These are phyloP conservation scores for Hydractinia echinata DNA, from an alignment of 30 jellyfish, hydroid and myxozoan species.

Conservation along the genomic window DNA sequence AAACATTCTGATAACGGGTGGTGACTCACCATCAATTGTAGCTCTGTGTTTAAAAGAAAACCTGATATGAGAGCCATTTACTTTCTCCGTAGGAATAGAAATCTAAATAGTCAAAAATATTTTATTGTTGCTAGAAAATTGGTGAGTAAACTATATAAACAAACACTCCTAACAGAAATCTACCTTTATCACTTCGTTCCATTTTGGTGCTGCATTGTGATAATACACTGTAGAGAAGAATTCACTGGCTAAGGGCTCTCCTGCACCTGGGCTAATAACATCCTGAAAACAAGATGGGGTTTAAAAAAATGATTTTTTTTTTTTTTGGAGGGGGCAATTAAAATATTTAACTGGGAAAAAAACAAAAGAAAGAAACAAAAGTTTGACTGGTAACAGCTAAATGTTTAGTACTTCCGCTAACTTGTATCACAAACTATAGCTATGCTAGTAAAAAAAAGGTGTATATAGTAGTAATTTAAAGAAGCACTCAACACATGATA, in stretches of 20 bases:
- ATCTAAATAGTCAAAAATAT: slow-evolving; percentile 28
- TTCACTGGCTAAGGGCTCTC: slow-evolving; percentile 63
- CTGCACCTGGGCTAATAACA: slow-evolving; percentile 84
- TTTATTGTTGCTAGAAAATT: neutral
- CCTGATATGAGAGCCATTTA: slow-evolving; percentile 72
- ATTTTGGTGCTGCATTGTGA: slow-evolving; percentile 83
- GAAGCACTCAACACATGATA: too few relatives aligned
- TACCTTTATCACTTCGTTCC: slow-evolving; percentile 92
- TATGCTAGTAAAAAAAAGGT: too few relatives aligned
- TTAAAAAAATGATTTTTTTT: neutral
- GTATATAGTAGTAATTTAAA: too few relatives aligned
- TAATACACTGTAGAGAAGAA: slow-evolving; percentile 75
- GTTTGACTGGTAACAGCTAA: too few relatives aligned
- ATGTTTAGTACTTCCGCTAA: too few relatives aligned
- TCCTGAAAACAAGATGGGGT: slow-evolving; percentile 24
- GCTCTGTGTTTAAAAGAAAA: slow-evolving; percentile 94
- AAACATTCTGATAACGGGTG: neutral
- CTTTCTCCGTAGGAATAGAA: slow-evolving; percentile 58
- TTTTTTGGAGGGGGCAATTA: too few relatives aligned
- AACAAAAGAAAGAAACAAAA: too few relatives aligned
- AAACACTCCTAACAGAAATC: neutral
- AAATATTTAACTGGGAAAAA: too few relatives aligned
- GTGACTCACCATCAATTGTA: slow-evolving; percentile 75
- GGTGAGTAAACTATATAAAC: neutral
- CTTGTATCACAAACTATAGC: too few relatives aligned